Evolutionary conservation across 2,797 vertebrate species (phyloP), one percentile per base, ranked within the genome.

Genomic region (Kryptopterus vitreolus): DNA sequence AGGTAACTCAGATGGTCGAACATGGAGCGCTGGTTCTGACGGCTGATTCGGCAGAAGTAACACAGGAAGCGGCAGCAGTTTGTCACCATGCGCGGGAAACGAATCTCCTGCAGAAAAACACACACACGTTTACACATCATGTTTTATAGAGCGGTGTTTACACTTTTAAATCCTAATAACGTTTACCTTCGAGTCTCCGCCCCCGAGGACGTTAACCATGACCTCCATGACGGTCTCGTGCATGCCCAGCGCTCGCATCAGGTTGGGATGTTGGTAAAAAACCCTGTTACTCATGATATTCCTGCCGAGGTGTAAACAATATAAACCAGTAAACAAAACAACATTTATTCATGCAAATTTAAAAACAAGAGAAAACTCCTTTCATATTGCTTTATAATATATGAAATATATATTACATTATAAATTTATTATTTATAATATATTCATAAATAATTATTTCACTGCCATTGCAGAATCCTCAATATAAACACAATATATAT

Each of bases 191-290:
- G 96, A 96, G 84, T 98, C 97, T 0, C 96, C 96, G 0, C 96
- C 97, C 0, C 97, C 97, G 0, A 98, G 92, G 6, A 98, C 97
- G 2, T 98, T 98, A 76, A 98, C 97, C 97, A 98, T 98, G 76
- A 98, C 97, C 88, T 98, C 96, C 97, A 98, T 98, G 79, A 98
- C 97, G 0, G 97, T 98, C 89, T 98, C 97, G 5, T 98, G 97
- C 96, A 98, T 98, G 59, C 97, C 96, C 85, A 98, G 90, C 0
- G 96, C 97, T 85, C 97, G 91, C 97, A 98, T 98, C 85, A 98
- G 89, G 90, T 98, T 98, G 4, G 97, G 97, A 85, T 98, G 97
- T 84, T 98, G 97, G 88, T 98, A 98, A 88, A 98, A 98, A 65
- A 98, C 96, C 83, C 93, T 96, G 90, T 98, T 98, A 87, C 95